Evolutionary conservation across 2,888 invertebrate genomes (phyloP).

Genomic region (Epirrhoe tristata): DNA sequence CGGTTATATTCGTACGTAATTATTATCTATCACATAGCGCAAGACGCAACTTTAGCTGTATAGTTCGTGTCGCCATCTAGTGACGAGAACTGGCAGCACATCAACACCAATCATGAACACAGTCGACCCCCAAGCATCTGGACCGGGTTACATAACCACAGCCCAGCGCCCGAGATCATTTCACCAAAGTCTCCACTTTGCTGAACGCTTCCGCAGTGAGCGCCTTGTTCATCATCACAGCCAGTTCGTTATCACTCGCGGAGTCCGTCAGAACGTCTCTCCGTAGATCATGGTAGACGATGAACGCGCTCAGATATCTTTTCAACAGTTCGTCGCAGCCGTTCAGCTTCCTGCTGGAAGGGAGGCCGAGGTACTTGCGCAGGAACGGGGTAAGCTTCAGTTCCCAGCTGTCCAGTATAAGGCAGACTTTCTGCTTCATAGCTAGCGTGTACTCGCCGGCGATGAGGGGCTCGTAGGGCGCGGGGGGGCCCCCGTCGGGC

Average conservation of each 20-base stretch:
- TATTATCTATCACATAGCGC: too few relatives aligned
- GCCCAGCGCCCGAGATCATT: slow-evolving; percentile 60
- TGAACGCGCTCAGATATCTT: slow-evolving; percentile 80
- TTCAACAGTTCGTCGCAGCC: slow-evolving; percentile 64
- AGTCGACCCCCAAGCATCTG: slow-evolving; percentile 52
- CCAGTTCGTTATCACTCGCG: slow-evolving; percentile 57
- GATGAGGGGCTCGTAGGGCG: slow-evolving; percentile 84
- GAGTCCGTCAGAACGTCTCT: slow-evolving; percentile 62
- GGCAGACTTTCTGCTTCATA: slow-evolving; percentile 84
- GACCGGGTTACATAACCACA: slow-evolving; percentile 61
- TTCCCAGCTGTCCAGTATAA: slow-evolving; percentile 86
- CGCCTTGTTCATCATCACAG: slow-evolving; percentile 54
- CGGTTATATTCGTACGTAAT: too few relatives aligned
- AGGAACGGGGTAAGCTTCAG: slow-evolving; percentile 70
- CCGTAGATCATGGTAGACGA: slow-evolving; percentile 86
- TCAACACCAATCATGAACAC: slow-evolving; percentile 60
- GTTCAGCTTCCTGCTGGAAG: slow-evolving; percentile 61
- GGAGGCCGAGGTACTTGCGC: slow-evolving; percentile 79
- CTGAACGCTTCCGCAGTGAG: slow-evolving; percentile 57
- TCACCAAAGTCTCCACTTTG: slow-evolving; percentile 55
- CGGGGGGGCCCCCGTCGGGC: too few relatives aligned
- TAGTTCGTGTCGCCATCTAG: background rate
- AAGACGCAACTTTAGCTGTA: too few relatives aligned
- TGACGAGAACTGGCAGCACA: background rate
- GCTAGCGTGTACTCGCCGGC: slow-evolving; percentile 87